phyloP scores from a whole-genome alignment of 2,797 vertebrate genomes.

The Vipera ursinii region DNA sequence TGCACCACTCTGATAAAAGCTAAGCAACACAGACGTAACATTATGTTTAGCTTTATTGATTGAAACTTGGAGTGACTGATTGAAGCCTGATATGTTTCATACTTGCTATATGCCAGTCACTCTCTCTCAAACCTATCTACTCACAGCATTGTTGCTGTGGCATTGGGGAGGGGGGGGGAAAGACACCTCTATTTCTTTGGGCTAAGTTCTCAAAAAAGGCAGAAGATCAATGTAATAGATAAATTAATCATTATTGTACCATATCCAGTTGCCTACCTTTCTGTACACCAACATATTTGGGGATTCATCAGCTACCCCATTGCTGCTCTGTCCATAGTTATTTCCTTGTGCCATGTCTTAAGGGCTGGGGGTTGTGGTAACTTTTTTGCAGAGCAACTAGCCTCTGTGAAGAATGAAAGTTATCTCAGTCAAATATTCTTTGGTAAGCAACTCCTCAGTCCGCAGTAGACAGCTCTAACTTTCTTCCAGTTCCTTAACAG shows the following conservation, averaged over 20 bases:
- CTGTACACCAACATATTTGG: slow-evolving; percentile 97
- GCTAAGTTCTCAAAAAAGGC: not conserved
- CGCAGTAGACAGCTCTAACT: slow-evolving; percentile 22
- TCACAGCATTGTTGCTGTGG: not conserved
- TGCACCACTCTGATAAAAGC: not conserved
- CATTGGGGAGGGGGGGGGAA: not conserved
- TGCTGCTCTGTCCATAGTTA: slow-evolving; percentile 89
- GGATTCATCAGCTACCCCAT: slow-evolving; percentile 91
- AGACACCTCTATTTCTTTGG: not conserved
- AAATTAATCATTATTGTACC: slow-evolving; percentile 8
- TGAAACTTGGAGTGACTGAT: not conserved
- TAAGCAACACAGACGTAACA: not conserved
- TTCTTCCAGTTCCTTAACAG: not conserved
- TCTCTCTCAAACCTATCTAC: not conserved
- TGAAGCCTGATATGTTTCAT: not conserved
- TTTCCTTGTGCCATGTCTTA: slow-evolving; percentile 96
- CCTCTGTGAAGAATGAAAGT: slow-evolving; percentile 69
- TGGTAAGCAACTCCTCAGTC: slow-evolving; percentile 12
- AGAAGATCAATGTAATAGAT: not conserved
- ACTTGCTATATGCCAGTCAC: not conserved
- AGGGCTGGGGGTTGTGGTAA: slow-evolving; percentile 62
- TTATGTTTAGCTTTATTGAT: not conserved
- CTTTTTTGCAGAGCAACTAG: slow-evolving; percentile 60
- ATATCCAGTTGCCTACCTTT: slow-evolving; percentile 80
- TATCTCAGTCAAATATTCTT: slow-evolving; percentile 10